Base-by-base conservation (phyloP, 2,888 invertebrate species). In the Steinernema scapterisci region DNA sequence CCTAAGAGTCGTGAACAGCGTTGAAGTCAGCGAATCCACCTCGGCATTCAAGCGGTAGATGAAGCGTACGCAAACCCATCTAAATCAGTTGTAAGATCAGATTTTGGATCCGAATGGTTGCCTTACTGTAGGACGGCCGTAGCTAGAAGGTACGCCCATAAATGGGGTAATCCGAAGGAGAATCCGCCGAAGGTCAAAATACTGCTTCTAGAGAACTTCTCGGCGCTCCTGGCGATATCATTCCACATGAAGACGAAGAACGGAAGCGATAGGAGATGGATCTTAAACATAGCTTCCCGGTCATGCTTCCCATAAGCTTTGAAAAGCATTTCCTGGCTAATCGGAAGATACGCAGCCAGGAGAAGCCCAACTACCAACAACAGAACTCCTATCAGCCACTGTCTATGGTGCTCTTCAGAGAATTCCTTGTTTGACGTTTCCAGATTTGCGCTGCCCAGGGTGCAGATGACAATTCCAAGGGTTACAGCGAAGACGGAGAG, bases 41-140 rank as follows among this genome's bases (percentile, higher is more conserved):
- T 95, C 95, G 0, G 97, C 93, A 0, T 95, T 97, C 86, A 97
- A 90, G 43, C 93, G 92, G 87, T 95, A 99, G 0, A 99, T 97
- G 9, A 95, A 93, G 88, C 94, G 93, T 78, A 97, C 96, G 88
- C 97, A 99, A 77, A 96, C 87, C 87, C 92, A 92, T 89, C 92
- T 92, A 88, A 82, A 51, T 13, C n/a, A 43, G 6, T 43, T 23
- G 19, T n/a, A n/a, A n/a, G 45, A 45, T 45, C 7, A n/a, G 48
- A 48, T 38, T 38, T 5, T 3, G 48, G 5, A 48, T 48, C 2
- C 5, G 19, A 3, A 3, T 3, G 16, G 13, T n/a, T 48, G 71
- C 77, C 82, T 77, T 74, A 85, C 83, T 85, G 84, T 44, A 84
- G 76, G 31, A 84, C 31, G 72, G 83, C 85, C 38, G 83, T 79